Base-by-base conservation (phyloP, 2,888 invertebrate genomes). In the Steinernema scapterisci region DNA sequence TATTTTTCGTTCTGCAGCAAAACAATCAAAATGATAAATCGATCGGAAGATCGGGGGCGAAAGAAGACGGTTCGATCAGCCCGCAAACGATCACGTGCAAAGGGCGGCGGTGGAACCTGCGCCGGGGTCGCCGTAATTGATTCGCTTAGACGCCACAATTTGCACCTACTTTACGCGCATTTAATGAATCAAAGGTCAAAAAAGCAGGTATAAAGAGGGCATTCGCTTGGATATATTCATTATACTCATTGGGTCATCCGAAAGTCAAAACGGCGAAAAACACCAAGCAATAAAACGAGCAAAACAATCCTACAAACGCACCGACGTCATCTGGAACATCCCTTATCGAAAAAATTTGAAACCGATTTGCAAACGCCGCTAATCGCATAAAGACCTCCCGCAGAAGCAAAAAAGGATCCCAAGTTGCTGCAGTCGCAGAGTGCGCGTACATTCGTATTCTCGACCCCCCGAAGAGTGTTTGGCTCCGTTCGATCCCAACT, bases 61-160 rank as follows among this genome's bases (percentile, higher is more conserved):
- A 54, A 16, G 38, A 38, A 54, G 21, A 54, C 23, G 54, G 54
- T 54, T 54, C 54, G 54, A 54, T 54, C 54, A 23, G 54, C 23
- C 21, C 54, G 54, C 54, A 25, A 48, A 27, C 63, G 63, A 63
- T 63, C 63, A 63, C 63, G 63, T 31, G 63, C 16, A 38, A 38
- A 63, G 63, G 63, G 63, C 63, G 63, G 54, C 38, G 38, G 63
- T 16, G 63, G 63, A 63, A 63, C 63, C 63, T 31, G 11, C 54
- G 54, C 1, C 3, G 38, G 38, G 38, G 38, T 38, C 38, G 38
- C 5, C 5, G 23, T 38, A 48, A 48, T 13, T 48, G 2, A 16
- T 48, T 48, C 19, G 48, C 13, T 3, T 3, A 16, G 13, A 16
- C 63, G 16, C 38, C 63, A 63, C 63, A 31, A 16, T 63, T 63